Conservation (phyloP, 2,113 vertebrate species). For the Istiophorus platypterus region DNA sequence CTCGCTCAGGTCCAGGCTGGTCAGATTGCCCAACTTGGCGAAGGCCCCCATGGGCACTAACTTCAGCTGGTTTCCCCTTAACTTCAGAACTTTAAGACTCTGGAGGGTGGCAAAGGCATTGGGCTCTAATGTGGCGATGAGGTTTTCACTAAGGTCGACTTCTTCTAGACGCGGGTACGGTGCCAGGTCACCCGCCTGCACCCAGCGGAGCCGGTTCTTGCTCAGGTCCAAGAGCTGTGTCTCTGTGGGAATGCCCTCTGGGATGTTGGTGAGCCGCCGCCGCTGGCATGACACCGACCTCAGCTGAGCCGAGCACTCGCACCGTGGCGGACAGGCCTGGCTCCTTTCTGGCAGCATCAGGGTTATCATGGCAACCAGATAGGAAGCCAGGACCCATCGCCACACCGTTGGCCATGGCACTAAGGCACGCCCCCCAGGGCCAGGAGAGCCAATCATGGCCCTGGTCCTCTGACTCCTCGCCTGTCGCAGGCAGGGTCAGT, state of each 20-base stretch:
- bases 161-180: slow-evolving; percentile 92
- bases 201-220: slow-evolving; percentile 95
- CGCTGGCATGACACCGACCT: slow-evolving; percentile 92
- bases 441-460: slow-evolving; percentile 85
- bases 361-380: slow-evolving; percentile 67
- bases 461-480: slow-evolving; percentile 83
- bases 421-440: slow-evolving; percentile 82
- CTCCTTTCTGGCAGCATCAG: slow-evolving; percentile 78
- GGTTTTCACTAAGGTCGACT: slow-evolving; percentile 96
- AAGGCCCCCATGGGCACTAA: slow-evolving; percentile 94
- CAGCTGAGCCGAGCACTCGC: slow-evolving; percentile 90
- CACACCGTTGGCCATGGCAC: slow-evolving; percentile 80
- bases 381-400: slow-evolving; percentile 74
- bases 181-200: slow-evolving; percentile 91
- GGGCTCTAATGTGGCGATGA: slow-evolving; percentile 93
- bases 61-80: slow-evolving; percentile 94
- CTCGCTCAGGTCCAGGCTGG: slow-evolving; percentile 95
- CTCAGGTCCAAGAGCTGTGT: slow-evolving; percentile 93
- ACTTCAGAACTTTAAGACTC: slow-evolving; percentile 88
- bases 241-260: slow-evolving; percentile 96
- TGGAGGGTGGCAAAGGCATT: slow-evolving; percentile 93
- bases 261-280: slow-evolving; percentile 90
- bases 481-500: slow-evolving; percentile 83
- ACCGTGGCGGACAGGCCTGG: slow-evolving; percentile 90
- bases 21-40: slow-evolving; percentile 92